Percentiles rank a stretch among this genome's conserved stretches.
These are phyloP conservation scores for rat (Rattus norvegicus) DNA, from an alignment of 2,113 vertebrate genomes.

Conservation along the genomic window DNA sequence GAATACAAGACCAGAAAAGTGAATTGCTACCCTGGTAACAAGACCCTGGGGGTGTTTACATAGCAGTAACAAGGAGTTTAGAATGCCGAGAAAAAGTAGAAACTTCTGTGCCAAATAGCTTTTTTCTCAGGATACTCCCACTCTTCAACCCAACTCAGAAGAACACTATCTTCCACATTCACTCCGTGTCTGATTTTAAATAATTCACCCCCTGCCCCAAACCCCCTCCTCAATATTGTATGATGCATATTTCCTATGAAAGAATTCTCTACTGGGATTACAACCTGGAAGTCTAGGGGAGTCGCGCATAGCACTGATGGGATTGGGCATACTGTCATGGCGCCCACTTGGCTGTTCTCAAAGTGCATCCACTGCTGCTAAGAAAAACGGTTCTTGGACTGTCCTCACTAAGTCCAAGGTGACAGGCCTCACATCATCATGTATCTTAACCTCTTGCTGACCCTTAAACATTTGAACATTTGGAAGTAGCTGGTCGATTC, in stretches of 20 bases:
- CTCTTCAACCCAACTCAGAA: background rate
- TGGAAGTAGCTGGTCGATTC: background rate
- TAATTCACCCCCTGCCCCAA: background rate
- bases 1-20: background rate
- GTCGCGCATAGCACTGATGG: background rate
- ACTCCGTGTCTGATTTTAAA: background rate
- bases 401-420: background rate
- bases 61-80: background rate
- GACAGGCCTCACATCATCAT: fast-evolving
- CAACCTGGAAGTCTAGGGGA: background rate
- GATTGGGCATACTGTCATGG: fast-evolving
- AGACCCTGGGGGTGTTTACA: background rate
- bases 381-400: background rate
- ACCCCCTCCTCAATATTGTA: background rate
- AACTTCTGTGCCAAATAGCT: background rate
- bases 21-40: background rate
- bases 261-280: background rate
- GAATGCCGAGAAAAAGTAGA: no score
- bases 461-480: background rate
- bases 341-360: background rate
- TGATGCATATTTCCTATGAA: background rate
- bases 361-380: no score
- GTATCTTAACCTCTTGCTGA: background rate
- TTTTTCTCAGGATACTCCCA: background rate
- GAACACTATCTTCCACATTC: background rate